phyloP scores from a whole-genome alignment of 2,888 invertebrate genomes.

The Drosophila antonietae region DNA sequence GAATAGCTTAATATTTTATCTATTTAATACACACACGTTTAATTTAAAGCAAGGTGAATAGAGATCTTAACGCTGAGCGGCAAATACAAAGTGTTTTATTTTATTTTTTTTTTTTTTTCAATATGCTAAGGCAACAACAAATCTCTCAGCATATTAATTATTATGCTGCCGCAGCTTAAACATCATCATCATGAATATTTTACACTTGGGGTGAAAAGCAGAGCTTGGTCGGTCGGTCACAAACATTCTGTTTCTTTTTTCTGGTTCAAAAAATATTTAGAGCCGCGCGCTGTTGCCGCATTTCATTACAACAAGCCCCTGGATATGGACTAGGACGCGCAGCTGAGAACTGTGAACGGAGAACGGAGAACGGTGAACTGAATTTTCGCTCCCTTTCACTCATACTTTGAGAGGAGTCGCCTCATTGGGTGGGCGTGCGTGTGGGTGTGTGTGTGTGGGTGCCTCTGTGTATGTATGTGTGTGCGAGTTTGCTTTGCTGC shows the following conservation, averaged over 20 bases:
- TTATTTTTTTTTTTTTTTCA: background rate
- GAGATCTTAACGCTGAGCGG: constrained; percentile 1
- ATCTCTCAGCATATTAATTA: constrained; percentile 41
- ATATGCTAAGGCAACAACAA: constrained; percentile 26
- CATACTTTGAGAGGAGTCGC: background rate
- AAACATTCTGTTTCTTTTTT: constrained; percentile 40
- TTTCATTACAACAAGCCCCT: constrained; percentile 50
- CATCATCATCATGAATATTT: constrained; percentile 21
- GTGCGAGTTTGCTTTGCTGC: constrained; percentile 20
- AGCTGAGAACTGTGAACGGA: constrained; percentile 21
- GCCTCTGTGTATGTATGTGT: background rate
- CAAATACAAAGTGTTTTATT: constrained; percentile 39
- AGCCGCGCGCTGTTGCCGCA: constrained; percentile 64
- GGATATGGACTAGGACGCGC: constrained; percentile 16
- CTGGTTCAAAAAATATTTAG: constrained; percentile 49
- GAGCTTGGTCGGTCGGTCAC: constrained; percentile 30
- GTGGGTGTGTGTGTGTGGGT: background rate
- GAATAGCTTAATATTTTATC: background rate
- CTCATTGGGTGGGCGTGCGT: constrained; percentile 12
- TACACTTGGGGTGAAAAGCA: constrained; percentile 26
- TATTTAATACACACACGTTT: background rate
- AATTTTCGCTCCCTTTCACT: constrained; percentile 42
- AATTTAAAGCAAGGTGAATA: background rate
- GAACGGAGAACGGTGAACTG: constrained; percentile 9
- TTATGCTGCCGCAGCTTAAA: constrained; percentile 21